These are phyloP conservation scores for Rhagophthalmus giganteus DNA, from an alignment of 2,888 invertebrate genomes.

Conservation along the genomic window DNA sequence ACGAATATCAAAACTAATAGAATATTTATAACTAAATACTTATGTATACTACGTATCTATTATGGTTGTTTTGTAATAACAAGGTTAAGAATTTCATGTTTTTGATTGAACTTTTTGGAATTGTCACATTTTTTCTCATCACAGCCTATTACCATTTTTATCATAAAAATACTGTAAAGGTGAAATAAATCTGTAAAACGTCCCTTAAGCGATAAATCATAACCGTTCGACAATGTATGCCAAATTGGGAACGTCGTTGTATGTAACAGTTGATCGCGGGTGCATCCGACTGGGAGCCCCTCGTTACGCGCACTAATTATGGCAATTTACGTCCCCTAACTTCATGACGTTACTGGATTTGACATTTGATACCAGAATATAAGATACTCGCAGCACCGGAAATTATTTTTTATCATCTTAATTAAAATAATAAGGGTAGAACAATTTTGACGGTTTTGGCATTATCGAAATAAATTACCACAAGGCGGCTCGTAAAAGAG, in stretches of 20 bases:
- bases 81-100: too few relatives aligned
- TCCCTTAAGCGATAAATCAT: conserved; percentile 18
- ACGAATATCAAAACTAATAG: too few relatives aligned
- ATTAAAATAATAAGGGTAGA: neutral
- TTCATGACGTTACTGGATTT: conserved; percentile 15
- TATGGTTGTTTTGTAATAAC: too few relatives aligned
- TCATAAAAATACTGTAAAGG: neutral
- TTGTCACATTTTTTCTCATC: too few relatives aligned
- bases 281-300: conserved; percentile 26
- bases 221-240: conserved; percentile 14
- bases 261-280: conserved; percentile 32
- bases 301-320: conserved; percentile 32
- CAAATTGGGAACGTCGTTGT: conserved; percentile 32
- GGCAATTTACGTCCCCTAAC: conserved; percentile 27
- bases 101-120: too few relatives aligned
- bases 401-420: neutral
- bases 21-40: too few relatives aligned
- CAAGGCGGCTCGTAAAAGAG: conserved; percentile 30
- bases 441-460: neutral
- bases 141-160: neutral
- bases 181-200: conserved; percentile 2
- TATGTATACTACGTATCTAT: too few relatives aligned
- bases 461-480: conserved; percentile 6
- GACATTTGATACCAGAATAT: conserved; percentile 9
- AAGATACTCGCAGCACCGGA: neutral